Conservation (phyloP, 2,888 invertebrate species). For the Ormyrus pomaceus region DNA sequence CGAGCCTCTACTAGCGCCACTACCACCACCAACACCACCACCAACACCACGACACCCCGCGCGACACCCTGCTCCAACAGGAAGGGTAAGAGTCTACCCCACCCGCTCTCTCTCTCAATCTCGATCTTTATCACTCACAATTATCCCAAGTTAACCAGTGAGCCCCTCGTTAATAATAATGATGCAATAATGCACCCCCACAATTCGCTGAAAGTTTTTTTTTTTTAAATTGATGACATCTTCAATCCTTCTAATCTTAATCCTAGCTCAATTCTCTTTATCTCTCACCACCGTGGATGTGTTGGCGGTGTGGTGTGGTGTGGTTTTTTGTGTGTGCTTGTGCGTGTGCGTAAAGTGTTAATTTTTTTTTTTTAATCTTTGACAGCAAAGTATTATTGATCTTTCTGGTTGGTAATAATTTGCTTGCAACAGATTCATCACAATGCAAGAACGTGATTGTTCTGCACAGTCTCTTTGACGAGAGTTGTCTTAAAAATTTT, state of each 20-base stretch:
- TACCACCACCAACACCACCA: conserved; percentile 72
- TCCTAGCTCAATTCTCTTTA: conserved; percentile 53
- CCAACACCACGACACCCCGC: conserved; percentile 76
- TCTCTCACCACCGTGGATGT: conserved; percentile 75
- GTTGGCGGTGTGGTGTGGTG: conserved; percentile 76
- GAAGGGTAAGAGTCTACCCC: conserved; percentile 76
- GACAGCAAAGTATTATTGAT: conserved; percentile 3
- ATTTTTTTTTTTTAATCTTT: conserved; percentile 31
- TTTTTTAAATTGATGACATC: conserved; percentile 24
- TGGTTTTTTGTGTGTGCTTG: conserved; percentile 66
- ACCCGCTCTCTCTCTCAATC: conserved; percentile 64
- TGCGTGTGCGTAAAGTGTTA: conserved; percentile 57
- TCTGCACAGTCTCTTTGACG: conserved; percentile 43
- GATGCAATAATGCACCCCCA: conserved; percentile 46
- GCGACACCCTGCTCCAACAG: conserved; percentile 76
- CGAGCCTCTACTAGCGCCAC: conserved; percentile 74
- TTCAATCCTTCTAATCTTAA: conserved; percentile 56
- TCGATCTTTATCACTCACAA: conserved; percentile 54
- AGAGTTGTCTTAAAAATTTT: no score
- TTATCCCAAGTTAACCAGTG: conserved; percentile 52
- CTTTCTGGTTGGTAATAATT: background rate
- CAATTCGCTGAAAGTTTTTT: conserved; percentile 42
- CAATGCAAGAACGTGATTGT: conserved; percentile 63
- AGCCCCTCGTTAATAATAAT: conserved; percentile 41
- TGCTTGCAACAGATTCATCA: conserved; percentile 2